phyloP scores from a whole-genome alignment of 2,797 vertebrate species.

The Austrolebias charrua region DNA sequence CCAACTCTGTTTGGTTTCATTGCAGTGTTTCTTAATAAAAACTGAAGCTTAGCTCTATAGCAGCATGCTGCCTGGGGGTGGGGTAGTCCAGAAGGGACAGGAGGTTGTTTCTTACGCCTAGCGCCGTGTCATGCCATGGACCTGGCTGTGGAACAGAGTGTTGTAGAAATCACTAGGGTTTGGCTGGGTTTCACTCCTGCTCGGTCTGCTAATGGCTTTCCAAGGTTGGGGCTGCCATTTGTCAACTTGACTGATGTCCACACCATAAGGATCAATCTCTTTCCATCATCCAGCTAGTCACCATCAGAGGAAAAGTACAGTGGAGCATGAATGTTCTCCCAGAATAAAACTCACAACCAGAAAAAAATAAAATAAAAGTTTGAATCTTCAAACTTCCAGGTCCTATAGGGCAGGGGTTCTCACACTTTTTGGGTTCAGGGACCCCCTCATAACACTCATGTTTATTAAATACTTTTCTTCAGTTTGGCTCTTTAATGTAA shows the following conservation, averaged over 20 bases:
- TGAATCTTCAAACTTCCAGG: slow-evolving; percentile 23
- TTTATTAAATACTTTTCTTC: no score
- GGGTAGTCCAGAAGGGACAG: slow-evolving; percentile 38
- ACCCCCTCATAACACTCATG: no score
- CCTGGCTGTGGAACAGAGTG: slow-evolving; percentile 40
- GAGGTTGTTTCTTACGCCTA: slow-evolving; percentile 37
- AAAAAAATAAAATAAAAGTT: slow-evolving; percentile 15
- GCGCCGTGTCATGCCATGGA: slow-evolving; percentile 38
- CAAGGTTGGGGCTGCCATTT: slow-evolving; percentile 58
- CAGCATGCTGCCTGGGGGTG: slow-evolving; percentile 32
- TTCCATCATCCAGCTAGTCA: slow-evolving; percentile 48
- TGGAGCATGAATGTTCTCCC: slow-evolving; percentile 13
- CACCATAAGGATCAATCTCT: slow-evolving; percentile 58
- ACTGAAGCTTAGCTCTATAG: slow-evolving; percentile 20
- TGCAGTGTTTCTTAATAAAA: slow-evolving; percentile 27
- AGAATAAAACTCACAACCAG: slow-evolving; percentile 14
- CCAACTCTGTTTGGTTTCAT: slow-evolving; percentile 16
- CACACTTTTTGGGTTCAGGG: no score
- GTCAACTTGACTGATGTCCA: slow-evolving; percentile 62
- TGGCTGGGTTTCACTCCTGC: slow-evolving; percentile 45
- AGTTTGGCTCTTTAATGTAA: no score
- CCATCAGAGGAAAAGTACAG: slow-evolving; percentile 53
- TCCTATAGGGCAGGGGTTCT: background rate
- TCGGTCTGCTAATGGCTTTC: slow-evolving; percentile 57
- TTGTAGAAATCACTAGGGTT: slow-evolving; percentile 57